Percentiles rank a stretch among this genome's conserved stretches.
These are phyloP conservation scores for Phocoena sinus DNA, from an alignment of 2,113 vertebrate species.

Conservation along the genomic window DNA sequence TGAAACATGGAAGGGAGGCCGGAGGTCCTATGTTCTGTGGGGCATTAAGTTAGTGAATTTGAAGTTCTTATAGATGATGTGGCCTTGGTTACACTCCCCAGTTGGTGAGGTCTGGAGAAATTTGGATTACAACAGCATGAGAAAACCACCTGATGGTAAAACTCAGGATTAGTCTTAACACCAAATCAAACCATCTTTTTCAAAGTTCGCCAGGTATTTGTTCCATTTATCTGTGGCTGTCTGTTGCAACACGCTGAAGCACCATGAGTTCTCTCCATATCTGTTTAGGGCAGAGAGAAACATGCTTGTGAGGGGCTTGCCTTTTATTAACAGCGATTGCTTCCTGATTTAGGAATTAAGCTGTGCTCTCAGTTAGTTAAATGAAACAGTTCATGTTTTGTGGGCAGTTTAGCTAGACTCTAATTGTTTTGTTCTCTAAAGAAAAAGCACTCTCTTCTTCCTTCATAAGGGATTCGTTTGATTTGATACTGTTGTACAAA, in stretches of 20 bases:
- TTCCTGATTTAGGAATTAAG: constrained; percentile 58
- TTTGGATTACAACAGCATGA: not conserved
- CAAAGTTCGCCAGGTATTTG: not conserved
- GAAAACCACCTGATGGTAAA: not conserved
- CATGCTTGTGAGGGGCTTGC: constrained; percentile 14
- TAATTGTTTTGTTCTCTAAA: constrained; percentile 58
- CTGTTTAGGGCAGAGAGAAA: not conserved
- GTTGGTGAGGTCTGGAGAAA: not conserved
- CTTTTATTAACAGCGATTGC: constrained; percentile 39
- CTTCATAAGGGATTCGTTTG: not conserved
- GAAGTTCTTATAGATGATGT: not conserved
- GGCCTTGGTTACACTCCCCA: not conserved
- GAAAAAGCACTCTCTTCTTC: constrained; percentile 24
- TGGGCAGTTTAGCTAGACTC: constrained; percentile 24
- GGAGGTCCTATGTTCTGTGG: not conserved
- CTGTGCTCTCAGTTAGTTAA: constrained; percentile 47
- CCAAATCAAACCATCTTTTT: not conserved
- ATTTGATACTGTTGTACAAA: constrained; percentile 13
- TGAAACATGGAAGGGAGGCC: not conserved
- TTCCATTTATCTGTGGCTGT: not conserved
- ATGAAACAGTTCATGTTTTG: constrained; percentile 56
- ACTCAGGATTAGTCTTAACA: not conserved
- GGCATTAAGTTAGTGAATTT: not conserved
- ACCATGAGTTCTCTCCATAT: not conserved
- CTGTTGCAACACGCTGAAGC: not conserved